These are phyloP conservation scores for Xestia rhomboidea DNA, from an alignment of 2,888 invertebrate species.

Conservation along the genomic window DNA sequence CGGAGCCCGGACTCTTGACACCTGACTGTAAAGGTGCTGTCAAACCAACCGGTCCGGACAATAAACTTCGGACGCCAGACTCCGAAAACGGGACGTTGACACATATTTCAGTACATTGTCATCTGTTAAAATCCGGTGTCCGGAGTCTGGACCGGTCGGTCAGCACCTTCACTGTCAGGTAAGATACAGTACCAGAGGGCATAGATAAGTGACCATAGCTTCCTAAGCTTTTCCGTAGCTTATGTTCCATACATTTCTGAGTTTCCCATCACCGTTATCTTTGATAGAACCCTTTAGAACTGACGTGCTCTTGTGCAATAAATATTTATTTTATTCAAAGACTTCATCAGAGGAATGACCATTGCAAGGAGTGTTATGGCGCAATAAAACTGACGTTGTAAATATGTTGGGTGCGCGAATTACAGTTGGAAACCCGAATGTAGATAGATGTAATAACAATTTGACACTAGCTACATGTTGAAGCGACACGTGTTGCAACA, in stretches of 20 bases:
- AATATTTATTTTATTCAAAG: not conserved
- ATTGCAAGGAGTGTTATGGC: not conserved
- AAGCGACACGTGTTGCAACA: too few species aligned
- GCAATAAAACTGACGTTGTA: not conserved
- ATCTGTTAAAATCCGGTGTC: not conserved
- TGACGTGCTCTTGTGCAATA: not conserved
- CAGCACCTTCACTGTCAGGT: not conserved
- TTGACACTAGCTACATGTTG: not conserved
- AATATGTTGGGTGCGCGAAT: not conserved
- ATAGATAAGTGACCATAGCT: not conserved
- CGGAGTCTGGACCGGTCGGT: not conserved
- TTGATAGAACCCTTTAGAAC: not conserved
- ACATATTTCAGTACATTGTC: not conserved
- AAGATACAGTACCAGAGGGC: not conserved
- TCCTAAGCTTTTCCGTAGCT: not conserved
- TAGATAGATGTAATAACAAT: not conserved
- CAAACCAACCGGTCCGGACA: not conserved
- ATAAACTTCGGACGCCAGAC: not conserved
- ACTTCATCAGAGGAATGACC: too few species aligned
- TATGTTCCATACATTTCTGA: not conserved
- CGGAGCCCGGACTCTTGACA: not conserved
- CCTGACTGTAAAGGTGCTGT: not conserved
- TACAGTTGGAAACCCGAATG: not conserved
- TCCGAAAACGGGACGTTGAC: too few species aligned
- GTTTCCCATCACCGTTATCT: not conserved